Conservation (phyloP, 2,888 invertebrate genomes). For the Conus canariensis region DNA sequence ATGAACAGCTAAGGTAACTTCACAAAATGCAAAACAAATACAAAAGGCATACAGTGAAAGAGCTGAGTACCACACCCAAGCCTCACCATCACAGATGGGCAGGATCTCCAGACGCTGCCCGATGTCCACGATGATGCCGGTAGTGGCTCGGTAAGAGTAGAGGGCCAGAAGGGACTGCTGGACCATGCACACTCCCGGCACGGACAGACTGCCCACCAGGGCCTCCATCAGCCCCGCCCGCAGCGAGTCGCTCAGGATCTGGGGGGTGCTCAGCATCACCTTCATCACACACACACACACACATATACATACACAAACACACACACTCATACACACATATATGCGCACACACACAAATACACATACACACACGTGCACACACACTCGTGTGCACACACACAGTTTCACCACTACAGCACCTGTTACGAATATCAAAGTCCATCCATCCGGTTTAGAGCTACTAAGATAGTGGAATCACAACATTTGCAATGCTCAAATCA, state of each 20-base stretch:
- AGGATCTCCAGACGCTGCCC: slow-evolving; percentile 82
- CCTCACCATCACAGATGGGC: slow-evolving; percentile 82
- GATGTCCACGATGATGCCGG: slow-evolving; percentile 83
- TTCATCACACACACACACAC: slow-evolving; percentile 49
- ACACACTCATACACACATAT: background rate
- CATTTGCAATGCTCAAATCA: too few species aligned
- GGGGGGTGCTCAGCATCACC: slow-evolving; percentile 80
- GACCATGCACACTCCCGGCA: slow-evolving; percentile 80
- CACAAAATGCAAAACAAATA: too few species aligned
- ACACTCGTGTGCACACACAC: background rate
- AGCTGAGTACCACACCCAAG: too few species aligned
- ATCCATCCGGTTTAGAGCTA: too few species aligned
- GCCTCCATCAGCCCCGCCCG: slow-evolving; percentile 79
- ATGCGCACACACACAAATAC: background rate
- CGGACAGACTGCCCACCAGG: slow-evolving; percentile 79
- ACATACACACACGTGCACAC: background rate
- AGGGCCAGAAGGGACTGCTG: slow-evolving; percentile 82
- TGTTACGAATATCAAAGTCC: too few species aligned
- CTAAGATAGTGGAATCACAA: too few species aligned
- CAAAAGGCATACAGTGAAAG: too few species aligned
- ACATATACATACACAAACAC: background rate
- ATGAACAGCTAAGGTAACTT: too few species aligned
- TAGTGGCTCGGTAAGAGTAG: slow-evolving; percentile 82
- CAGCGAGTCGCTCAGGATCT: slow-evolving; percentile 79
- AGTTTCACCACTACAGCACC: background rate